Percentiles rank a stretch among this genome's conserved stretches.
Conservation (phyloP, 2,797 vertebrate genomes). For the Sparidentex hasta region DNA sequence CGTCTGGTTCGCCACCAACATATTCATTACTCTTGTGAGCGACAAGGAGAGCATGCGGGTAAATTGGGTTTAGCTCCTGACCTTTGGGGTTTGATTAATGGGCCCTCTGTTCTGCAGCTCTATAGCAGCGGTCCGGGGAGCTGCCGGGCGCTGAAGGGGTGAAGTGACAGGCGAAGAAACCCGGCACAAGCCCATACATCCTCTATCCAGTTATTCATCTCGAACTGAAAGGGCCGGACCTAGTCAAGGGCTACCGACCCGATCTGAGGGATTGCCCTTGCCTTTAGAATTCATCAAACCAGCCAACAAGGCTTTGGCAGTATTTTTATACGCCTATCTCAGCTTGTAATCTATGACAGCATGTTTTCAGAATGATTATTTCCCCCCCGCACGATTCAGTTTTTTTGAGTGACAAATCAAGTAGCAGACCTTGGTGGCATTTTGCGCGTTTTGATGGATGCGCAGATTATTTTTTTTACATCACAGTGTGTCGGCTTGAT, state of each 20-base stretch:
- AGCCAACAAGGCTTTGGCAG: slow-evolving; percentile 50
- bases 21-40: slow-evolving; percentile 85
- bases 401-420: slow-evolving; percentile 29
- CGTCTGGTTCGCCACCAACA: slow-evolving; percentile 70
- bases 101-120: slow-evolving; percentile 69
- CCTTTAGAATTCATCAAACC: slow-evolving; percentile 57
- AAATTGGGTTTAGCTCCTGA: slow-evolving; percentile 88
- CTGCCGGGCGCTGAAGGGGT: slow-evolving; percentile 61
- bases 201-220: slow-evolving; percentile 74
- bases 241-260: slow-evolving; percentile 57
- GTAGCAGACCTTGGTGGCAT: not conserved
- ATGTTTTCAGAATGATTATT: slow-evolving; percentile 38
- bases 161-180: slow-evolving; percentile 73
- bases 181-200: slow-evolving; percentile 57
- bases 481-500: not conserved
- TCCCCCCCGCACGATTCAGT: not conserved
- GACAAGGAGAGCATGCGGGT: slow-evolving; percentile 79
- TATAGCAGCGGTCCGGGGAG: slow-evolving; percentile 59
- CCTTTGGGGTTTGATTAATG: slow-evolving; percentile 88
- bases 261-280: slow-evolving; percentile 59
- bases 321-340: slow-evolving; percentile 40
- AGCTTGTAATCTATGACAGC: slow-evolving; percentile 32
- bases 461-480: slow-evolving; percentile 34
- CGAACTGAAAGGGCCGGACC: slow-evolving; percentile 53
- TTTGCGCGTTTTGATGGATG: slow-evolving; percentile 15